Percentiles rank a stretch among this genome's conserved stretches.
These are phyloP conservation scores for Psettodes erumei DNA, from an alignment of 2,113 vertebrate species.

Conservation along the genomic window DNA sequence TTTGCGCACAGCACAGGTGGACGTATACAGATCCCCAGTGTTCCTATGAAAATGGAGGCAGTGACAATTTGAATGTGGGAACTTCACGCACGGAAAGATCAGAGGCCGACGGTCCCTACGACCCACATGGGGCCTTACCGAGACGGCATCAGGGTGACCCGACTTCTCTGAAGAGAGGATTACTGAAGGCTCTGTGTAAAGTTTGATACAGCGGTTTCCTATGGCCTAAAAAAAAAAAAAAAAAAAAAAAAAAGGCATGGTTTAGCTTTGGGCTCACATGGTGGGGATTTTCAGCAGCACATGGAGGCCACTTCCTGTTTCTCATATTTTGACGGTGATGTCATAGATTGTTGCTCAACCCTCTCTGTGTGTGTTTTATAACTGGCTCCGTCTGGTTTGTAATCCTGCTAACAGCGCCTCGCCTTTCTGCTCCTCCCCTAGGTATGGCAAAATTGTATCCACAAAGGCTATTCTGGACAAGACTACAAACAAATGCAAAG, in stretches of 20 bases:
- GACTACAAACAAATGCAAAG: conserved; percentile 99
- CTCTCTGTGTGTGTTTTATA: conserved; percentile 68
- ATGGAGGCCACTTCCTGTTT: conserved; percentile 80
- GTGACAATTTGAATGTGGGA: not conserved
- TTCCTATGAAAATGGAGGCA: conserved; percentile 1
- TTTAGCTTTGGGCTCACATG: conserved; percentile 51
- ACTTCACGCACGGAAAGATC: not conserved
- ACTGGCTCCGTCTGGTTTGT: conserved; percentile 67
- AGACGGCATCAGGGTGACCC: not conserved
- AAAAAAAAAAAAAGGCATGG: conserved; percentile 46
- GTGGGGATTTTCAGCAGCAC: conserved; percentile 70
- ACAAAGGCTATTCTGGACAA: conserved; percentile 99
- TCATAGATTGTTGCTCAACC: conserved; percentile 79
- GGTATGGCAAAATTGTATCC: conserved; percentile 99
- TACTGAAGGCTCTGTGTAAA: not conserved
- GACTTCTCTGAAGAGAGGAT: not conserved
- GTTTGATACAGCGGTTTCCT: conserved; percentile 20
- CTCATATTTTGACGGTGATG: conserved; percentile 77
- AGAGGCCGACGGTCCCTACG: not conserved
- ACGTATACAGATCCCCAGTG: not conserved
- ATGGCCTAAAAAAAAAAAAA: conserved; percentile 38
- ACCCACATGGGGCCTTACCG: not conserved
- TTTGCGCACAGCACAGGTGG: not conserved
- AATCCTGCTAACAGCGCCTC: conserved; percentile 62
- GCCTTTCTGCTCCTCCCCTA: conserved; percentile 79